Conservation (phyloP, 2,797 vertebrate species). For the Sarcophilus harrisii region DNA sequence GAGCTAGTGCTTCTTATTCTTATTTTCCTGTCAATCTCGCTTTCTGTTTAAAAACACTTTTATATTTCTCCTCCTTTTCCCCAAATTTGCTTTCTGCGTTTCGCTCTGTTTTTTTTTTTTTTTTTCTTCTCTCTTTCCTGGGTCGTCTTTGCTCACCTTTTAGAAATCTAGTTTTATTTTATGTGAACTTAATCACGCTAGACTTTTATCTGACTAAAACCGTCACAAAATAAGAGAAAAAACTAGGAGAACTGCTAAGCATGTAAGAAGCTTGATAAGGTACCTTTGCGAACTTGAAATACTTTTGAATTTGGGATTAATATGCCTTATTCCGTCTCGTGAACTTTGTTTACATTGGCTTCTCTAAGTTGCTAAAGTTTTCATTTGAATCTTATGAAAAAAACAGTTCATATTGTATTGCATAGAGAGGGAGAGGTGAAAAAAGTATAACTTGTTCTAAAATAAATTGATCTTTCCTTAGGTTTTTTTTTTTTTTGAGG, state of each 20-base stretch:
- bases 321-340: conserved; percentile 17
- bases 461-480: conserved; percentile 42
- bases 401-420: conserved; percentile 40
- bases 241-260: neutral
- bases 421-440: conserved; percentile 49
- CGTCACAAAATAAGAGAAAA: neutral
- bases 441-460: conserved; percentile 43
- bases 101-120: neutral
- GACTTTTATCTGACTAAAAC: neutral
- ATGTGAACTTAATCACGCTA: neutral
- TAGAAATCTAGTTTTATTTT: neutral
- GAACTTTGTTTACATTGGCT: conserved; percentile 3
- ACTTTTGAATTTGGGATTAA: neutral
- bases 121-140: neutral
- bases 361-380: conserved; percentile 70
- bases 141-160: neutral
- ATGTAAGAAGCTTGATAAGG: neutral
- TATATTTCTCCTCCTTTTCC: neutral
- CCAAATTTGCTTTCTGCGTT: neutral
- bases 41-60: neutral
- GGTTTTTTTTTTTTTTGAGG: neutral
- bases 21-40: neutral
- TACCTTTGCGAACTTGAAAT: neutral
- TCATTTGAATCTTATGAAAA: conserved; percentile 58
- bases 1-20: neutral